A percentile compares a stretch with the other conserved stretches of the same genome.
phyloP scores from a whole-genome alignment of 1,140 invertebrate species.

The Idris sp. region DNA sequence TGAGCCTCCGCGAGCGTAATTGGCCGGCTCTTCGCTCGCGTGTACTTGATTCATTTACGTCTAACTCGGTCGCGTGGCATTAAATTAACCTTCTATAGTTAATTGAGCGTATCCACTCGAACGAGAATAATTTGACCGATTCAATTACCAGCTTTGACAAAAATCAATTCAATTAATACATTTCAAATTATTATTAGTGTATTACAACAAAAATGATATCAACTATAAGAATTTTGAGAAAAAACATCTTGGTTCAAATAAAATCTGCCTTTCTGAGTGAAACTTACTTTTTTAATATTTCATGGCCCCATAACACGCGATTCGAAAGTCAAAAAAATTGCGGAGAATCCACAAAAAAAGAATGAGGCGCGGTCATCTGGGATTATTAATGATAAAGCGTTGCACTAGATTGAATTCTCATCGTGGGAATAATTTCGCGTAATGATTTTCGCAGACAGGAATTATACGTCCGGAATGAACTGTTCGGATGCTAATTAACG shows the following conservation, averaged over 20 bases:
- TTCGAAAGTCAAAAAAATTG: constrained; percentile 6
- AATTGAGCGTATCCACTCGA: constrained; percentile 65
- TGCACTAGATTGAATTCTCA: constrained; percentile 32
- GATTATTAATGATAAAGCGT: constrained; percentile 19
- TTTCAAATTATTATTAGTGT: no score
- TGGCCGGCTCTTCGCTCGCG: constrained; percentile 35
- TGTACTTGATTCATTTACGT: constrained; percentile 49
- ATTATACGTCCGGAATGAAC: constrained; percentile 29
- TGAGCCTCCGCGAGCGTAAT: constrained; percentile 27
- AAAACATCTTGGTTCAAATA: no score
- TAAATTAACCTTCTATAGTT: constrained; percentile 64
- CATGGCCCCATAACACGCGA: constrained; percentile 2
- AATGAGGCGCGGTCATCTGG: background rate
- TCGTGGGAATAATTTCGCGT: constrained; percentile 38
- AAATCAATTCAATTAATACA: constrained; percentile 3
- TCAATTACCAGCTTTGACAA: background rate
- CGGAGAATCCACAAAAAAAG: no score
- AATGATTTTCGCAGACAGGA: constrained; percentile 22
- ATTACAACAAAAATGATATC: no score
- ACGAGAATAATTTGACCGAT: constrained; percentile 50
- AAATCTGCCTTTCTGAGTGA: constrained; percentile 4
- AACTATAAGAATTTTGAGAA: no score
- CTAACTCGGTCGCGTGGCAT: constrained; percentile 49
- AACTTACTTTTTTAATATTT: constrained; percentile 10
- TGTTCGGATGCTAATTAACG: constrained; percentile 52